phyloP scores from a whole-genome alignment of 2,797 vertebrate species.

The Sylvilagus floridanus region DNA sequence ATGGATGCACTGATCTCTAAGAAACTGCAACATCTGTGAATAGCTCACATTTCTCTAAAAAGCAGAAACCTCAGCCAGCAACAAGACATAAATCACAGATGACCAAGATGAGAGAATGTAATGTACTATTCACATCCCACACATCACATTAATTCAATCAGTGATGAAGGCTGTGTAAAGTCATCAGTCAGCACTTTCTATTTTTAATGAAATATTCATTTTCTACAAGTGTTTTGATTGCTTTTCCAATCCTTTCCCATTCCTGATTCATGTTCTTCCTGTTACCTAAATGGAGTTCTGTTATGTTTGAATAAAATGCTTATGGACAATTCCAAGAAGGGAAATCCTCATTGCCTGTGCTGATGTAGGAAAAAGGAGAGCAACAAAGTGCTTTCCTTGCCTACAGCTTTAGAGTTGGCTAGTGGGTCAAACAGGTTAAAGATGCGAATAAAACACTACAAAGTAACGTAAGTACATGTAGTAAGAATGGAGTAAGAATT shows the following conservation, averaged over 20 bases:
- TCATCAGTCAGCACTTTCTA: neutral
- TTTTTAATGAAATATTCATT: neutral
- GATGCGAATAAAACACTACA: neutral
- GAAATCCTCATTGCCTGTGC: neutral
- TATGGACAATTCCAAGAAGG: neutral
- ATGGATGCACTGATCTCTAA: neutral
- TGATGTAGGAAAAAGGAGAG: neutral
- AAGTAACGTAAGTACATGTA: neutral
- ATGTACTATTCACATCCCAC: neutral
- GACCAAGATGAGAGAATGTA: neutral
- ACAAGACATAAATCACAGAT: slow-evolving; percentile 36
- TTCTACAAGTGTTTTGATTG: neutral
- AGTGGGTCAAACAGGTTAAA: neutral
- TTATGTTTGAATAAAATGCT: neutral
- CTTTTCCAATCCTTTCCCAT: neutral
- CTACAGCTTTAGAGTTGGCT: neutral
- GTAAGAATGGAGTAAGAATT: neutral
- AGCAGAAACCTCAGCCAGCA: slow-evolving; percentile 12
- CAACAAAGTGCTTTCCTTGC: neutral
- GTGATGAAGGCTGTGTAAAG: neutral
- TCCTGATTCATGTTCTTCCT: neutral
- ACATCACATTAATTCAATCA: slow-evolving; percentile 3
- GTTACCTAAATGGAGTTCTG: neutral
- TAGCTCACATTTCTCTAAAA: slow-evolving; percentile 34
- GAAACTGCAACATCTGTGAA: neutral